phyloP scores from a whole-genome alignment of 2,113 vertebrate genomes.

The Jaculus jaculus region DNA sequence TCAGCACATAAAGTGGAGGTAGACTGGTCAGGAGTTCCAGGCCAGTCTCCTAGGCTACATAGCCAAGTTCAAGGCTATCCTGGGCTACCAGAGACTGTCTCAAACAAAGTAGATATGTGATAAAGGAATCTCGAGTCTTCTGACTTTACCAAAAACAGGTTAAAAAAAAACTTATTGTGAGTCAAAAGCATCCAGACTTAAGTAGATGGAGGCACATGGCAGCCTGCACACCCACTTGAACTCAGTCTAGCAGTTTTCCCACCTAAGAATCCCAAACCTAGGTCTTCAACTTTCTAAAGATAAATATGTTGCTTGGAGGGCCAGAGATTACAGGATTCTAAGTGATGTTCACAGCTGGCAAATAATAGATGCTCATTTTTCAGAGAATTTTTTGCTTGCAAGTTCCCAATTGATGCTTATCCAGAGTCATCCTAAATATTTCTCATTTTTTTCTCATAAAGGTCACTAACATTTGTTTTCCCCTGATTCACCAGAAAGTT shows the following conservation, averaged over 20 bases:
- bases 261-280: not conserved
- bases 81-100: not conserved
- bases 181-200: not conserved
- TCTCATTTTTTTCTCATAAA: not conserved
- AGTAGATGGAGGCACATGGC: not conserved
- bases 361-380: not conserved
- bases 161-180: not conserved
- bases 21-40: not conserved
- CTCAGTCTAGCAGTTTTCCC: not conserved
- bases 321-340: not conserved
- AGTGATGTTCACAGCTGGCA: not conserved
- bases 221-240: not conserved
- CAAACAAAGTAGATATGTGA: not conserved
- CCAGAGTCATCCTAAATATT: not conserved
- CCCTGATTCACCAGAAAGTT: not conserved
- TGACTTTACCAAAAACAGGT: not conserved
- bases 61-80: not conserved
- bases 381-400: not conserved
- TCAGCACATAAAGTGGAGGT: not conserved
- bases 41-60: not conserved
- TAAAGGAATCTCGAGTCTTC: not conserved
- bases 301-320: not conserved
- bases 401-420: not conserved
- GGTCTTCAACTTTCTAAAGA: not conserved
- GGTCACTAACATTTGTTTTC: no score